Evolutionary conservation across 2,888 invertebrate species (phyloP).

Genomic region (Deladenus siricidicola): DNA sequence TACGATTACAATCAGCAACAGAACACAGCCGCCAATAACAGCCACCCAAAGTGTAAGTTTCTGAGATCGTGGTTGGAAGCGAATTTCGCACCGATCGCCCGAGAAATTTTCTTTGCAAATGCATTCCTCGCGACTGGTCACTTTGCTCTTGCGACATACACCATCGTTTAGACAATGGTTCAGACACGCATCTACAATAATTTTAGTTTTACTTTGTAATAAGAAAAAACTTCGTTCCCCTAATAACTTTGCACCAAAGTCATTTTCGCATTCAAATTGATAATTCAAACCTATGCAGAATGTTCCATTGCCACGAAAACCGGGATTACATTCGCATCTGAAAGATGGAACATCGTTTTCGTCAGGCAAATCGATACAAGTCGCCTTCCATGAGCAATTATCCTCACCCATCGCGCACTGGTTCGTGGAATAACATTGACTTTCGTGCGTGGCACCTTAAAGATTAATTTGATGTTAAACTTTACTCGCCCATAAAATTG

Average conservation of each 20-base stretch:
- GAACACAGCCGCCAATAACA: conserved; percentile 31
- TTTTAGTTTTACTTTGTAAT: background rate
- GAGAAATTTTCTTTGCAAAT: conserved; percentile 51
- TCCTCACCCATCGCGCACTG: conserved; percentile 53
- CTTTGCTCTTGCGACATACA: conserved; percentile 50
- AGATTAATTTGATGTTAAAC: background rate
- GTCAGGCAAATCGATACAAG: conserved; percentile 52
- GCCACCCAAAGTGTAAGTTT: conserved; percentile 29
- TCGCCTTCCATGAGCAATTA: conserved; percentile 53
- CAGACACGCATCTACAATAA: conserved; percentile 47
- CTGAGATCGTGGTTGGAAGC: conserved; percentile 35
- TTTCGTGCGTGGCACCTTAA: conserved; percentile 47
- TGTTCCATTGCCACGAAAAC: conserved; percentile 67
- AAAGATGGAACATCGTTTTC: conserved; percentile 49
- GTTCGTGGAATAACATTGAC: conserved; percentile 53
- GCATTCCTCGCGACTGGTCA: conserved; percentile 49
- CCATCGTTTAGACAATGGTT: conserved; percentile 53
- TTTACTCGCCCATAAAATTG: background rate
- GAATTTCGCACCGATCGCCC: conserved; percentile 47
- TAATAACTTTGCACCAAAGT: background rate
- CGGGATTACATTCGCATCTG: conserved; percentile 84
- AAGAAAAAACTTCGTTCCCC: conserved; percentile 1
- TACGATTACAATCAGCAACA: conserved; percentile 44
- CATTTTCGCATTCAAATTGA: no score
- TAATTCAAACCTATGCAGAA: conserved; percentile 50